Evolutionary conservation across 2,888 invertebrate species (phyloP), one percentile per base, ranked within the genome.

Genomic region (Stictocephala bisonia): DNA sequence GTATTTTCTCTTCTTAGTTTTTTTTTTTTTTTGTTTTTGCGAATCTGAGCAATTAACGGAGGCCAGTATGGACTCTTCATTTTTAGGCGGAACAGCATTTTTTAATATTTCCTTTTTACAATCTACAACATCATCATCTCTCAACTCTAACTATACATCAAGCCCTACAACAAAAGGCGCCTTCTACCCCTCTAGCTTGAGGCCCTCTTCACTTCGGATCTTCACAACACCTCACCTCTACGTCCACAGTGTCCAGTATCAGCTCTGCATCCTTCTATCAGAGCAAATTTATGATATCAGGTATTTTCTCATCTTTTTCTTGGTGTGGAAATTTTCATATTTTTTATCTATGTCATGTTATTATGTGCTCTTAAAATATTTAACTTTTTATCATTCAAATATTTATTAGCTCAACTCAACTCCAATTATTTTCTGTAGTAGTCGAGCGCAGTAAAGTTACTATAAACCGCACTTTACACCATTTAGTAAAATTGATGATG

Each of bases 41-140:
- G 51, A 51, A 51, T 51, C 51, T 20, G 51, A 22, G 51, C 22
- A 24, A 51, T 51, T 51, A 20, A 51, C 51, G 51, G 51, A 24
- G 51, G 22, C 51, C 51, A 24, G 51, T 51, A 51, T 51, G 51
- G 51, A 51, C 51, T 22, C n/a, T n/a, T n/a, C n/a, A n/a, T n/a
- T 15, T 15, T 48, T 15, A 48, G 6, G 48, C 11, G 48, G 48
- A 48, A 48, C 9, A n/a, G 48, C 11, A 48, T 48, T 48, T n/a
- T n/a, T n/a, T 48, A 11, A 6, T n/a, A 6, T 48, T 15, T n/a
- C n/a, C n/a, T n/a, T n/a, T n/a, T n/a, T n/a, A n/a, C n/a, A n/a
- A n/a, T n/a, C n/a, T n/a, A n/a, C 11, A 7, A 11, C 35, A 35
- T 35, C 35, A 35, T 7, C 35, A 9, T 35, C 35, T 7, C 7